These are phyloP conservation scores for Harpalus rufipes DNA, from an alignment of 2,888 invertebrate species.

Conservation along the genomic window DNA sequence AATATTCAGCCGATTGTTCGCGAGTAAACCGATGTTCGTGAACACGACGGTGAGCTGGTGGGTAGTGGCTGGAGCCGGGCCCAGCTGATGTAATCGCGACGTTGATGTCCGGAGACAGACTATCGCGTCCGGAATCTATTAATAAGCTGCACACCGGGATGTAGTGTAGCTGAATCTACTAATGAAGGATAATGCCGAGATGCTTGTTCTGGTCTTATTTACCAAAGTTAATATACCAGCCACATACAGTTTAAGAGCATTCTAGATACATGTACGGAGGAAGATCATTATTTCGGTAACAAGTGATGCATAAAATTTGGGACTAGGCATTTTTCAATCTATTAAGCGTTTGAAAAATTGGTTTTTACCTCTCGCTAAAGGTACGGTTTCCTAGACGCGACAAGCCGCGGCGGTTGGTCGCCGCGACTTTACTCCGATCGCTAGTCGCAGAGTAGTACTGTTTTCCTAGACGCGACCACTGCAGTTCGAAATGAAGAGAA, in stretches of 20 bases:
- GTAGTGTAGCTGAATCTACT: not conserved
- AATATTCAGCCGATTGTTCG: slow-evolving; percentile 72
- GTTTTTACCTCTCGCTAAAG: too few species aligned
- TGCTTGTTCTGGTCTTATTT: not conserved
- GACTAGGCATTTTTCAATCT: too few species aligned
- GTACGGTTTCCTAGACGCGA: too few species aligned
- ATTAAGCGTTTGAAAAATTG: too few species aligned
- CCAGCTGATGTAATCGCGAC: slow-evolving; percentile 35
- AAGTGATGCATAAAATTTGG: too few species aligned
- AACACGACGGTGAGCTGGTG: slow-evolving; percentile 14
- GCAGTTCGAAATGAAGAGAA: too few species aligned
- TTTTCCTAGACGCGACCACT: too few species aligned
- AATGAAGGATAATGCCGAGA: not conserved
- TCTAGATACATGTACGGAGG: too few species aligned
- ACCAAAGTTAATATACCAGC: not conserved
- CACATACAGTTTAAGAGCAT: not conserved
- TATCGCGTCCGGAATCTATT: slow-evolving; percentile 33
- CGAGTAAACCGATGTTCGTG: slow-evolving; percentile 61
- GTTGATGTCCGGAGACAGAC: slow-evolving; percentile 34
- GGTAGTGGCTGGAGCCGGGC: not conserved
- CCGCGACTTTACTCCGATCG: too few species aligned
- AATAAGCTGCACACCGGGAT: slow-evolving; percentile 9
- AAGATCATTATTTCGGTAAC: too few species aligned
- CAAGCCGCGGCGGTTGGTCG: too few species aligned
- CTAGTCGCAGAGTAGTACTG: too few species aligned